Evolutionary conservation across 2,113 vertebrate species (phyloP).

Genomic region (Myodes glareolus): DNA sequence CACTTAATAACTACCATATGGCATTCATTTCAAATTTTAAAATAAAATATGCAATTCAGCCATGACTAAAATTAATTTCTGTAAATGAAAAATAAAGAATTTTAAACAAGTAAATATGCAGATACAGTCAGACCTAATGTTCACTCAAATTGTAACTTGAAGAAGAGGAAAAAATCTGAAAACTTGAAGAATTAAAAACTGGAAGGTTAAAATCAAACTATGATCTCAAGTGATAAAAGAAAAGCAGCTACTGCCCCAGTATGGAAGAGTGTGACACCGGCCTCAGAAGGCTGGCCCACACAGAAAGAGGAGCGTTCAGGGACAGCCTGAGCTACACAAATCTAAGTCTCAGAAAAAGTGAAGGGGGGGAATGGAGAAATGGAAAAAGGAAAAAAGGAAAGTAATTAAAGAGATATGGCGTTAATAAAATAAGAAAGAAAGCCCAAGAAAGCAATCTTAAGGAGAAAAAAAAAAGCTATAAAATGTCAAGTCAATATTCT

Average conservation of each 20-base stretch:
- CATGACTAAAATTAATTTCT: not conserved
- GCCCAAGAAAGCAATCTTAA: slow-evolving; percentile 7
- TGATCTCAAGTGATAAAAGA: not conserved
- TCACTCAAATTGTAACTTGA: not conserved
- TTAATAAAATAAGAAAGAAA: slow-evolving; percentile 28
- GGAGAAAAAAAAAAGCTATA: not conserved
- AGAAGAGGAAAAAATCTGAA: not conserved
- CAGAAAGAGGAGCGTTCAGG: too few species aligned
- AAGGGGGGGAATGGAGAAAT: too few species aligned
- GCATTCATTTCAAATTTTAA: not conserved
- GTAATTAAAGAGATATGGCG: not conserved
- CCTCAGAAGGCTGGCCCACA: not conserved
- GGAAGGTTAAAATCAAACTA: slow-evolving; percentile 51
- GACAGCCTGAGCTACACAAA: not conserved
- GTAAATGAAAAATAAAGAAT: not conserved
- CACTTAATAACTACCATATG: not conserved
- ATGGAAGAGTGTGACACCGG: too few species aligned
- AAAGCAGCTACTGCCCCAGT: not conserved
- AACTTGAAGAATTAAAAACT: slow-evolving; percentile 18
- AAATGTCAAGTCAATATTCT: not conserved
- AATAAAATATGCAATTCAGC: not conserved
- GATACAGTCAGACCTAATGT: not conserved
- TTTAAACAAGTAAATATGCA: not conserved
- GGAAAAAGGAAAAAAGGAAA: not conserved
- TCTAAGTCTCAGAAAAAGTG: not conserved